These are phyloP conservation scores for Caenorhabditis brenneri DNA, from an alignment of 1,140 invertebrate genomes.

Conservation along the genomic window DNA sequence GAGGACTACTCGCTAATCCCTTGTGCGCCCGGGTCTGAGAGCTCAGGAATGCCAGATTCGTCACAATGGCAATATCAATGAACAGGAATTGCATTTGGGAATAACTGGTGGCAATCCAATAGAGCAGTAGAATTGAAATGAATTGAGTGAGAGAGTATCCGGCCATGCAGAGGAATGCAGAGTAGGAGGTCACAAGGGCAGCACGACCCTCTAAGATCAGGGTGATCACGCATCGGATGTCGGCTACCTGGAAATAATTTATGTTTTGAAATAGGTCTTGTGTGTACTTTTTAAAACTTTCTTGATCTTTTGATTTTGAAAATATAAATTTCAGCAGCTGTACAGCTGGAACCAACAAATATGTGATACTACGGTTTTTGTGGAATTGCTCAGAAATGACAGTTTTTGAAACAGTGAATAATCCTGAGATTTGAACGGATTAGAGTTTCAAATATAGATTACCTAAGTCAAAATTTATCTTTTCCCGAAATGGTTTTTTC, in stretches of 20 bases:
- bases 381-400: too few relatives aligned
- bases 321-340: too few relatives aligned
- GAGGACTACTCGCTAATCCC: constrained; percentile 60
- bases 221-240: constrained; percentile 87
- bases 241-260: constrained; percentile 73
- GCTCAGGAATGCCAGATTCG: constrained; percentile 74
- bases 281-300: too few relatives aligned
- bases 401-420: too few relatives aligned
- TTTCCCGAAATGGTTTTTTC: too few relatives aligned
- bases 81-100: constrained; percentile 76
- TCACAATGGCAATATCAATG: constrained; percentile 77
- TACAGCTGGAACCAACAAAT: too few relatives aligned
- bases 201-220: constrained; percentile 86
- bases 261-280: too few relatives aligned
- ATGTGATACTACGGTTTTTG: too few relatives aligned
- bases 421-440: too few relatives aligned
- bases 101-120: constrained; percentile 75
- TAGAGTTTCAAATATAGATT: too few relatives aligned
- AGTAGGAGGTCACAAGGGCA: constrained; percentile 91
- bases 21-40: constrained; percentile 67
- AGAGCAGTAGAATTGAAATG: constrained; percentile 87
- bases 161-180: constrained; percentile 96
- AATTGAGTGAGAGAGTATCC: constrained; percentile 92
- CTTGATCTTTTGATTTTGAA: too few relatives aligned
- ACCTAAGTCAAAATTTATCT: too few relatives aligned